Conservation (phyloP, 2,888 invertebrate genomes). For the Pseudanteris insignis region DNA sequence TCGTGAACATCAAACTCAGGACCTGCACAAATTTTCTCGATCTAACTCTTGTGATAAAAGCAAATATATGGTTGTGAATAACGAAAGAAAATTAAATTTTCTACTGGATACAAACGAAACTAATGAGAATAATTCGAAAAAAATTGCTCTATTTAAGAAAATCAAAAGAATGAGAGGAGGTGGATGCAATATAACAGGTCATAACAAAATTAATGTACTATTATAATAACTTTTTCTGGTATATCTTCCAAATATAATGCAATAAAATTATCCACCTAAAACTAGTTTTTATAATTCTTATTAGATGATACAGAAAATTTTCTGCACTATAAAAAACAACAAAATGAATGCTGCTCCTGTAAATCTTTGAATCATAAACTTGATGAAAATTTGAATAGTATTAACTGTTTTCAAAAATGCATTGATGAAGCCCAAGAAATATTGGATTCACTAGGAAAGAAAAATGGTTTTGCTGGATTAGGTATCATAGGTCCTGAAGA, state of each 20-base stretch:
- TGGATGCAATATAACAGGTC: constrained; percentile 38
- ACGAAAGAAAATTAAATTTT: too few species aligned
- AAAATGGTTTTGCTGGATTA: constrained; percentile 51
- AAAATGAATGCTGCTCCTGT: background rate
- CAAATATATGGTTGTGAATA: too few species aligned
- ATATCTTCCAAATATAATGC: too few species aligned
- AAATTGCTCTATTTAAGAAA: constrained; percentile 13
- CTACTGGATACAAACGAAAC: too few species aligned
- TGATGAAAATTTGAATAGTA: constrained; percentile 44
- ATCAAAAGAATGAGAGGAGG: constrained; percentile 50
- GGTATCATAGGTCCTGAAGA: constrained; percentile 52
- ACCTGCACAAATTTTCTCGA: too few species aligned
- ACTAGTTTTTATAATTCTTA: background rate
- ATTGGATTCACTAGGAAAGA: constrained; percentile 51
- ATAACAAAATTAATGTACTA: background rate
- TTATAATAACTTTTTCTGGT: too few species aligned
- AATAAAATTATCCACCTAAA: too few species aligned
- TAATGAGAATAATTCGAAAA: background rate
- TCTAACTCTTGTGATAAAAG: too few species aligned
- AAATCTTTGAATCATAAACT: background rate
- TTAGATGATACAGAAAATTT: background rate
- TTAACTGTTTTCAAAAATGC: constrained; percentile 48
- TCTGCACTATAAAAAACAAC: background rate
- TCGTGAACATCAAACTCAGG: too few species aligned
- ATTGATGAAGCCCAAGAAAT: constrained; percentile 51